Base-by-base conservation (phyloP, 2,797 vertebrate genomes). In the Echiichthys vipera region DNA sequence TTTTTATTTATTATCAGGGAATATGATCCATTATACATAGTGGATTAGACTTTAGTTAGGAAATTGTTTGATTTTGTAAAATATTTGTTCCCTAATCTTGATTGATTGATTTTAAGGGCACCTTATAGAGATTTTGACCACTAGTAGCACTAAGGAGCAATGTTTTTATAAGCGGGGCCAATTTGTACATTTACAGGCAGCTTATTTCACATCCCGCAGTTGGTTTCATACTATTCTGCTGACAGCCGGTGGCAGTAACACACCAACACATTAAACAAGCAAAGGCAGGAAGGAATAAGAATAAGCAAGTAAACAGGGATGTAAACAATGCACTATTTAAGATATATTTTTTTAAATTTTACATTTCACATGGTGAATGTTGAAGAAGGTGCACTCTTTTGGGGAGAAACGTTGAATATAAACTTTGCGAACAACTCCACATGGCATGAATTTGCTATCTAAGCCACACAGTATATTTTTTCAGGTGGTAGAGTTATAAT, bases 31-130 rank as follows among this genome's bases (percentile, higher is more conserved):
- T 76, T 56, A 27, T 3, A 51, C n/a, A 34, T 22, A 49, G 22
- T 61, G n/a, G 46, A 9, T 55, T 65, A 42, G n/a, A 74, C 27
- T 34, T 37, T 15, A 57, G 57, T 27, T 29, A 13, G 40, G 25
- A 55, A 29, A 22, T 50, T 22, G 7, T 46, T 20, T 67, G 32
- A 45, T 27, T 56, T 32, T 32, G 7, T 40, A 13, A 65, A 29
- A 70, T 14, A 8, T 6, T 37, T 37, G 0, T 54, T 58, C 17
- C 4, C 6, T 2, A 3, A 24, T 47, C 20, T 30, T 34, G 6
- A 62, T 17, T 36, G 29, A 32, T 8, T 43, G 22, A 45, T 39
- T 25, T 30, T n/a, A n/a, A n/a, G n/a, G n/a, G n/a, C n/a, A n/a
- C n/a, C n/a, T n/a, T n/a, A n/a, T n/a, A n/a, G n/a, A n/a, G n/a